Evolutionary conservation across 2,797 vertebrate species (phyloP), one percentile per base, ranked within the genome.

Genomic region (Xenops minutus): DNA sequence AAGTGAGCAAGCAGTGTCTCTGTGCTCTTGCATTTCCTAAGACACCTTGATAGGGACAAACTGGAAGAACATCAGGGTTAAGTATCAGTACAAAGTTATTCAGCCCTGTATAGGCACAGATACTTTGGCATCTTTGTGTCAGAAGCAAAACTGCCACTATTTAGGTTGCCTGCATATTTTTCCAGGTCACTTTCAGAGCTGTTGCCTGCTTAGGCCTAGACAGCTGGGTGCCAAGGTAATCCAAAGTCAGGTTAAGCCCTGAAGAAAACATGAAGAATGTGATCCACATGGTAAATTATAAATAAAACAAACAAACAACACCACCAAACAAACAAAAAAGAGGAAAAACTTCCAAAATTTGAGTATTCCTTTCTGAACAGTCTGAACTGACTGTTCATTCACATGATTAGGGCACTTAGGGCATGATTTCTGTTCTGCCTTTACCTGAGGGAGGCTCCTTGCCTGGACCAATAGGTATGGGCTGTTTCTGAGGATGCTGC

Each of bases 361-460:
- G 46, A 66, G 2, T 37, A 32, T 71, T 72, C 14, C 4, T 68
- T 83, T 78, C 82, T 49, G 44, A 89, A 23, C 32, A 27, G 23
- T n/a, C 7, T 55, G 51, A 82, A 72, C 6, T 69, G 46, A 63
- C 8, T 14, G 10, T n/a, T 72, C 9, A 41, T 44, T 62, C n/a
- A 26, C 0, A 1, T 3, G 27, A 82, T 37, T 1, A 15, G 30
- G 61, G 29, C 29, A 27, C 9, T 41, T 39, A 20, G 0, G 18
- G 11, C 22, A 55, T 1, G 7, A 17, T 56, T 84, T 61, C 43
- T 39, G 2, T 41, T 62, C 41, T 62, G 1, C 16, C n/a, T n/a
- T 19, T 43, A 5, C 12, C 71, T 67, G 18, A 17, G 12, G 20
- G 41, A 71, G 23, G 15, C 3, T 68, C 12, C n/a, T 75, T 39